Base-by-base conservation (phyloP, 2,797 vertebrate species). In the Luscinia megarhynchos region DNA sequence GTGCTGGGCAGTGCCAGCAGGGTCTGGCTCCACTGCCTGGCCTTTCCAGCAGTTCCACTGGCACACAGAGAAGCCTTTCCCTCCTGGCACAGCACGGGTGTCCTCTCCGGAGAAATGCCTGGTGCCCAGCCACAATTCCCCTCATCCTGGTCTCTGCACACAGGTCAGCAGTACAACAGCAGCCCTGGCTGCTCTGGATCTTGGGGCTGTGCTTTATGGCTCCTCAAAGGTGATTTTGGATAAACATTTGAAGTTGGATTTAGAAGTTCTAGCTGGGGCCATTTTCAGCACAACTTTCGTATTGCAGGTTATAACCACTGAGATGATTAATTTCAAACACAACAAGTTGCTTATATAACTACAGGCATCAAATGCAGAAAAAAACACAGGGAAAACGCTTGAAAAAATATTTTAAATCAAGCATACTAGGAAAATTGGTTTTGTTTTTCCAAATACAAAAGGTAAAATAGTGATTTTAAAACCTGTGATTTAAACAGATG, bases 81-180 rank as follows among this genome's bases (percentile, higher is more conserved):
- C 70, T 80, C 32, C 45, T n/a, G 11, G 50, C 10, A 67, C 20
- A n/a, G 12, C 16, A n/a, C 0, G 0, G 10, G 29, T 14, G 3
- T 54, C 14, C 7, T 6, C 12, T 57, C 66, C 81, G 50, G 32
- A 80, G 32, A 68, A 72, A 32, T 4, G 5, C 51, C 29, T 50
- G 19, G 3, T 36, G 38, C 13, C 6, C 5, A 58, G 2, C 20
- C 36, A 23, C 13, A 41, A 4, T 8, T 24, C 14, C 51, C 34
- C 40, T 40, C 16, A 57, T 18, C 12, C 45, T 57, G 34, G 13
- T 69, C 29, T 84, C 51, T 27, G 10, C 23, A 17, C 22, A 24
- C 17, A 59, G 16, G 8, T 27, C 1, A 0, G 45, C 32, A 70
- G 23, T 16, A 19, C 6, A n/a, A 12, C 22, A 69, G 53, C 12